A percentile compares a stretch with the other conserved stretches of the same genome.
phyloP scores from a whole-genome alignment of 2,113 vertebrate genomes.

The Dendropsophus ebraccatus region DNA sequence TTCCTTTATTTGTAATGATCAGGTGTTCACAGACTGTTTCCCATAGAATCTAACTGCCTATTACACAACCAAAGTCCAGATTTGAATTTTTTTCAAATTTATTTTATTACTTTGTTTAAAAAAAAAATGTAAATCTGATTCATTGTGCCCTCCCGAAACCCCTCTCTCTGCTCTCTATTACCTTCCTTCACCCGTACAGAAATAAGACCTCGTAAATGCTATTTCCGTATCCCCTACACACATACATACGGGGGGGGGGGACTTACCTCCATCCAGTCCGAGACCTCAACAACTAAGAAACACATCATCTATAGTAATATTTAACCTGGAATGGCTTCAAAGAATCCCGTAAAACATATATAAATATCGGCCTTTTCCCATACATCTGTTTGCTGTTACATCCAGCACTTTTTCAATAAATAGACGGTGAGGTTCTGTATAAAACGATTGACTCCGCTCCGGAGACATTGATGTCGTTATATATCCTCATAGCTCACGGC shows the following conservation, averaged over 20 bases:
- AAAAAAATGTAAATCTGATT: not conserved
- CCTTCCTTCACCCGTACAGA: not conserved
- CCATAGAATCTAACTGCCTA: too few relatives aligned
- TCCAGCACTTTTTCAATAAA: constrained; percentile 57
- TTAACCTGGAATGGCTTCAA: constrained; percentile 55
- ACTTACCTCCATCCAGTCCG: constrained; percentile 31
- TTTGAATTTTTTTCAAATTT: not conserved
- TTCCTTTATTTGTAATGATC: too few relatives aligned
- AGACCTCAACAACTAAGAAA: constrained; percentile 51
- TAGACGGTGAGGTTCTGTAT: constrained; percentile 49
- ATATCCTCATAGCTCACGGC: constrained; percentile 52
- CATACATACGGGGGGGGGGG: not conserved
- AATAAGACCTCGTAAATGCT: constrained; percentile 10
- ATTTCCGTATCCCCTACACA: constrained; percentile 4
- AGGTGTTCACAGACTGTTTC: too few relatives aligned
- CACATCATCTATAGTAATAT: constrained; percentile 58
- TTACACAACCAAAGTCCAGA: too few relatives aligned
- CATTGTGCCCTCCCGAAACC: not conserved
- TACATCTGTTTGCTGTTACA: constrained; percentile 60
- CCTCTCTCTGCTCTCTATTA: not conserved
- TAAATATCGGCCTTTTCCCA: constrained; percentile 54
- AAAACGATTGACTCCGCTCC: constrained; percentile 45
- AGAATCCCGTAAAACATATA: constrained; percentile 54
- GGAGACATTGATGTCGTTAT: constrained; percentile 43
- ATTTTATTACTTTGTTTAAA: not conserved